phyloP scores from a whole-genome alignment of 2,888 invertebrate genomes.

The Leptopterna dolabrata region DNA sequence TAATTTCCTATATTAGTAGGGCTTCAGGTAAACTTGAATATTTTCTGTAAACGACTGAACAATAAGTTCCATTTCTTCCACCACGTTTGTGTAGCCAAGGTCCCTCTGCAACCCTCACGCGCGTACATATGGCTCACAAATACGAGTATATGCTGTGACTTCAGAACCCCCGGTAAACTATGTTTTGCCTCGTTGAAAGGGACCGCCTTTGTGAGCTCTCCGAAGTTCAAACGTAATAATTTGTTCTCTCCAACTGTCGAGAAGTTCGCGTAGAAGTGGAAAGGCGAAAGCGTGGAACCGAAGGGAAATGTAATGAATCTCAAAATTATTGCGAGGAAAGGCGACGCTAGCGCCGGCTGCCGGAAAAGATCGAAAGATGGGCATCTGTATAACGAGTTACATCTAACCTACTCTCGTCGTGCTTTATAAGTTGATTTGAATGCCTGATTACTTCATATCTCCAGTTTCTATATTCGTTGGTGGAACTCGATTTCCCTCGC shows the following conservation, averaged over 20 bases:
- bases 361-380: neutral
- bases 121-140: too few species aligned
- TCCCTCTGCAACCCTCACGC: too few species aligned
- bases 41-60: too few species aligned
- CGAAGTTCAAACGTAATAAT: neutral
- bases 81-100: too few species aligned
- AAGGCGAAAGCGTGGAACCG: neutral
- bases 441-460: neutral
- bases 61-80: too few species aligned
- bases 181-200: neutral
- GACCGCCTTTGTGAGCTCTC: neutral
- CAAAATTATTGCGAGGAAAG: neutral
- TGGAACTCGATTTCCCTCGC: too few species aligned
- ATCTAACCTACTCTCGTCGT: neutral
- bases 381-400: neutral
- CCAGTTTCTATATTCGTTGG: too few species aligned
- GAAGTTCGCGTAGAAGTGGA: neutral
- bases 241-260: neutral
- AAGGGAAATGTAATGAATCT: neutral
- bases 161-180: neutral
- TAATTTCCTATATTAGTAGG: too few species aligned
- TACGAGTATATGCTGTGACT: too few species aligned
- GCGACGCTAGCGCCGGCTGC: neutral
- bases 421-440: neutral
- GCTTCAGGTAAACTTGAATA: too few species aligned